Evolutionary conservation across 2,113 vertebrate genomes (phyloP).

Genomic region (Pachyramphus minor): DNA sequence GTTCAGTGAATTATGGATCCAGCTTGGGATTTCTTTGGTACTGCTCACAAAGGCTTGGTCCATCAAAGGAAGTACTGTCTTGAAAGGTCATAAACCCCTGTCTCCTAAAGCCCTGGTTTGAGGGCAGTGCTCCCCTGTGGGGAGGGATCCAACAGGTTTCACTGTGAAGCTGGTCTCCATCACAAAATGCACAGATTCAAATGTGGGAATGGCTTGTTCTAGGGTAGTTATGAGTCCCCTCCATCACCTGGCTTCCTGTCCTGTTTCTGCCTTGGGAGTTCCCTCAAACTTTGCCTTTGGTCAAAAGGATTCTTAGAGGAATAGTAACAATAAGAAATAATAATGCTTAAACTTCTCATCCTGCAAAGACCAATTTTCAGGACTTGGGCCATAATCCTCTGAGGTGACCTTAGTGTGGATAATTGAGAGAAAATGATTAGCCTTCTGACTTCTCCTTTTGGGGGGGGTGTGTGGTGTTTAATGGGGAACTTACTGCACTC

Average conservation of each 20-base stretch:
- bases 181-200: neutral
- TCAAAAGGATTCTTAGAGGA: neutral
- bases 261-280: fast-evolving
- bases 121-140: neutral
- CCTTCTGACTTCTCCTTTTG: neutral
- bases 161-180: neutral
- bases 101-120: neutral
- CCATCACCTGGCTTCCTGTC: neutral
- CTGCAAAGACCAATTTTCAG: neutral
- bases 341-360: neutral
- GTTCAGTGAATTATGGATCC: neutral
- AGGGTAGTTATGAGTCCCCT: neutral
- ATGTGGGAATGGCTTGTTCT: neutral
- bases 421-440: neutral
- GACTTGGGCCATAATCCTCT: neutral
- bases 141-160: neutral
- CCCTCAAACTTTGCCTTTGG: neutral
- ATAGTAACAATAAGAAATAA: neutral
- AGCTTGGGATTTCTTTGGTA: neutral
- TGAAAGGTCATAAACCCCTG: neutral
- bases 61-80: neutral
- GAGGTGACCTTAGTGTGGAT: neutral
- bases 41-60: neutral
- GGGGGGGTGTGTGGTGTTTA: neutral
- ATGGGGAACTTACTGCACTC: neutral